phyloP scores from a whole-genome alignment of 2,797 vertebrate genomes.

The Thripadectes ignobilis region DNA sequence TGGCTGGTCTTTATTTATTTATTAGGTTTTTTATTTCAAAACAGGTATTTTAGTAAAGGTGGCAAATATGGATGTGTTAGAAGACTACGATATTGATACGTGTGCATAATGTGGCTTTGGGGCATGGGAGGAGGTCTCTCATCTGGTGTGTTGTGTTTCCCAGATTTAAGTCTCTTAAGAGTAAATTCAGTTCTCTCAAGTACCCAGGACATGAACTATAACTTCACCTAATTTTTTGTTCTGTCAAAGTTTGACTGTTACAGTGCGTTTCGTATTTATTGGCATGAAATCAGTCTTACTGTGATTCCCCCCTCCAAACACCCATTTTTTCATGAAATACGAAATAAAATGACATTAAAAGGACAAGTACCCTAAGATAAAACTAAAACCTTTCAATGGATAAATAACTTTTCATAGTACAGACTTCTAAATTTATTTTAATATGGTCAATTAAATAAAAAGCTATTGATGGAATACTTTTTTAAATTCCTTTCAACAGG shows the following conservation, averaged over 20 bases:
- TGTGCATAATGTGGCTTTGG: background rate
- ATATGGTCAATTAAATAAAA: background rate
- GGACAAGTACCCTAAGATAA: background rate
- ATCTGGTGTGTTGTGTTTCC: background rate
- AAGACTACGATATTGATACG: background rate
- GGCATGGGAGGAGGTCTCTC: background rate
- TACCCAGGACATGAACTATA: background rate
- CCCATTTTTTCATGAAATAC: background rate
- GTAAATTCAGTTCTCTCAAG: background rate
- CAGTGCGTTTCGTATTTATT: background rate
- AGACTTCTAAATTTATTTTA: background rate
- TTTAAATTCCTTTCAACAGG: background rate
- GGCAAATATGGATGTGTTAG: background rate
- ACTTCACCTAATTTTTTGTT: background rate
- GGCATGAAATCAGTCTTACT: background rate
- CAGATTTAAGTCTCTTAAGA: background rate
- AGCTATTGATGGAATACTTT: background rate
- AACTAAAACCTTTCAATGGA: background rate
- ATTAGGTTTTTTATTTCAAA: background rate
- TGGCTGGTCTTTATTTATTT: background rate
- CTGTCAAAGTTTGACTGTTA: background rate
- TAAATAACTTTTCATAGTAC: background rate
- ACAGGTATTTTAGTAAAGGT: background rate
- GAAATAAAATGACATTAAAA: background rate
- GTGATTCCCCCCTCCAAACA: background rate